These are phyloP conservation scores for Nettapus auritus DNA, from an alignment of 2,113 vertebrate genomes.

Conservation along the genomic window DNA sequence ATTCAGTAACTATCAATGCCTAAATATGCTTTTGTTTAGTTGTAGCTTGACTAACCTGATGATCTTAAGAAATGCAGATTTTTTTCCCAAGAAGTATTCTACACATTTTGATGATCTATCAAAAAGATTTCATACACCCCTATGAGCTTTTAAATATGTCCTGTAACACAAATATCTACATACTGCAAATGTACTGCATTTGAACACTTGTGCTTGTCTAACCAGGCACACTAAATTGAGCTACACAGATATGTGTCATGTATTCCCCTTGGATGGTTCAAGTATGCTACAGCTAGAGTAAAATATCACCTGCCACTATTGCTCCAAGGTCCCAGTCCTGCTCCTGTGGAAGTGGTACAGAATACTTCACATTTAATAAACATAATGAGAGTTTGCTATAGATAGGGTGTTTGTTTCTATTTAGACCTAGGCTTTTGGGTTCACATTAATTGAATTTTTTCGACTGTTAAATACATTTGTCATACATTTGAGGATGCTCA, in stretches of 20 bases:
- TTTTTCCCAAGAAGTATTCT: background rate
- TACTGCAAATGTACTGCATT: background rate
- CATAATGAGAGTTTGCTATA: background rate
- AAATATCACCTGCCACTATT: background rate
- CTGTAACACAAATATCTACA: background rate
- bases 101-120: background rate
- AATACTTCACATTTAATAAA: background rate
- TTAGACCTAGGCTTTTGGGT: background rate
- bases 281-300: background rate
- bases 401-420: background rate
- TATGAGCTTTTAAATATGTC: background rate
- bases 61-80: background rate
- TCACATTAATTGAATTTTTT: background rate
- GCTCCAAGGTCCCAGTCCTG: background rate
- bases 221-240: slow-evolving; percentile 13
- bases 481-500: background rate
- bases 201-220: background rate
- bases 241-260: slow-evolving; percentile 1
- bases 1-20: background rate
- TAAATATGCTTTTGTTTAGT: background rate
- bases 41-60: background rate
- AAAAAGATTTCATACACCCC: background rate
- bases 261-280: background rate
- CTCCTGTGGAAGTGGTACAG: background rate
- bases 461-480: background rate